Evolutionary conservation across 2,888 invertebrate genomes (phyloP).

Genomic region (Thalpophila matura): DNA sequence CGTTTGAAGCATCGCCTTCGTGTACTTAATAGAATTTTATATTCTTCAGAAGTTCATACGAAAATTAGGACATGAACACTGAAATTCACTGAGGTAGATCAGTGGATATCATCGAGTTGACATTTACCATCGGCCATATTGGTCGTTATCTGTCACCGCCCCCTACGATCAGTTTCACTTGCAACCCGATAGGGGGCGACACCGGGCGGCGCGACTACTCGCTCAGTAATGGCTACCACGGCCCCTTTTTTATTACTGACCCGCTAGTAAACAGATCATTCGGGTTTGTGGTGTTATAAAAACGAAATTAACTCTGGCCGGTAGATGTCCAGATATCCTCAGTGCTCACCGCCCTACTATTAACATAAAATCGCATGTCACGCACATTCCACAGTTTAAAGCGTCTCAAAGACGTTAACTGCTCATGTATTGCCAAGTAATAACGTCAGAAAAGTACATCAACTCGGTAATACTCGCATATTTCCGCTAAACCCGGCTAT

Average conservation of each 20-base stretch:
- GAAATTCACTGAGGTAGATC: constrained; percentile 45
- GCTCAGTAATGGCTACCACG: constrained; percentile 87
- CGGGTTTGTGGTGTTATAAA: constrained; percentile 91
- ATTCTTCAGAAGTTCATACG: constrained; percentile 7
- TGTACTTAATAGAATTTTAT: constrained; percentile 7
- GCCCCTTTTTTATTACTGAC: constrained; percentile 90
- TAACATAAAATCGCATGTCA: constrained; percentile 83
- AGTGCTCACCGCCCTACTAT: constrained; percentile 78
- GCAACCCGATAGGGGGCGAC: constrained; percentile 90
- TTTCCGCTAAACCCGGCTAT: constrained; percentile 46
- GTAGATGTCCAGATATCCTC: constrained; percentile 87
- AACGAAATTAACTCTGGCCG: constrained; percentile 89
- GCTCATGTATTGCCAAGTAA: constrained; percentile 69
- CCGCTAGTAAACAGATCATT: constrained; percentile 91
- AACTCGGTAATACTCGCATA: constrained; percentile 53
- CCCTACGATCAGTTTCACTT: constrained; percentile 89
- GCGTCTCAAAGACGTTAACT: constrained; percentile 72
- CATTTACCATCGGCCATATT: constrained; percentile 85
- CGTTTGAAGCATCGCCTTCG: constrained; percentile 4
- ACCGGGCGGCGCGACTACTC: constrained; percentile 82
- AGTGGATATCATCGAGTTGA: constrained; percentile 79
- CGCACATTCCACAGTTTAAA: constrained; percentile 79
- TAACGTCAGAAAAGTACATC: constrained; percentile 60
- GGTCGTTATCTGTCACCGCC: constrained; percentile 89
- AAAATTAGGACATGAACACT: constrained; percentile 37